These are phyloP conservation scores for Microchrysa polita DNA, from an alignment of 2,888 invertebrate species.

Conservation along the genomic window DNA sequence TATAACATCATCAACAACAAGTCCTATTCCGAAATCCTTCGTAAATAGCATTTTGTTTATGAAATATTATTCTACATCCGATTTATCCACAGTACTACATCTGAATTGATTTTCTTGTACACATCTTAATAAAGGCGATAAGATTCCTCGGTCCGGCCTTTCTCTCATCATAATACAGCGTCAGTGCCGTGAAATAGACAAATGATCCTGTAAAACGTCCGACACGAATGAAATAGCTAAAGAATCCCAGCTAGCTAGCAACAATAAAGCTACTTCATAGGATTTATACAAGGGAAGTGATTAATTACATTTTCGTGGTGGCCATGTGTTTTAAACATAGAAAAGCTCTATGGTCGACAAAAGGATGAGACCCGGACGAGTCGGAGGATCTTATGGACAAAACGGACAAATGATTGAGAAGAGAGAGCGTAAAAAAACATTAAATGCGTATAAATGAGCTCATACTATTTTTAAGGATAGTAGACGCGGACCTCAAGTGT, in stretches of 20 bases:
- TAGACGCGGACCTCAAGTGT: constrained; percentile 27
- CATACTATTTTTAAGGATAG: neutral
- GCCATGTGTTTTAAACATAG: constrained; percentile 30
- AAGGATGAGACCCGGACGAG: no score
- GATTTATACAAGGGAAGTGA: constrained; percentile 47
- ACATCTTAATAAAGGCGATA: constrained; percentile 42
- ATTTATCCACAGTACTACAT: neutral
- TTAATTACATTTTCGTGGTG: constrained; percentile 44
- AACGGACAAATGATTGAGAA: neutral
- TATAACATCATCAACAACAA: no score
- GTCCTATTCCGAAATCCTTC: no score
- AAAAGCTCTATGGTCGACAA: no score
- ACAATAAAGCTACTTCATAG: constrained; percentile 41
- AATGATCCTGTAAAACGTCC: constrained; percentile 36
- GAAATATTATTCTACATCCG: no score
- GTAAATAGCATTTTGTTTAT: no score
- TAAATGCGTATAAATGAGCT: constrained; percentile 44
- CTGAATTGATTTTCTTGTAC: constrained; percentile 26
- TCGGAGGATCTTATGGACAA: no score
- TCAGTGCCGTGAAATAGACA: constrained; percentile 39
- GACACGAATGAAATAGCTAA: constrained; percentile 37
- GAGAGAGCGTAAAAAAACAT: constrained; percentile 20
- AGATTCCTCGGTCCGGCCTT: constrained; percentile 21
- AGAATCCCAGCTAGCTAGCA: constrained; percentile 15
- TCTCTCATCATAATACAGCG: constrained; percentile 5